phyloP scores from a whole-genome alignment of 2,888 invertebrate genomes.

The Smittia aterrima region DNA sequence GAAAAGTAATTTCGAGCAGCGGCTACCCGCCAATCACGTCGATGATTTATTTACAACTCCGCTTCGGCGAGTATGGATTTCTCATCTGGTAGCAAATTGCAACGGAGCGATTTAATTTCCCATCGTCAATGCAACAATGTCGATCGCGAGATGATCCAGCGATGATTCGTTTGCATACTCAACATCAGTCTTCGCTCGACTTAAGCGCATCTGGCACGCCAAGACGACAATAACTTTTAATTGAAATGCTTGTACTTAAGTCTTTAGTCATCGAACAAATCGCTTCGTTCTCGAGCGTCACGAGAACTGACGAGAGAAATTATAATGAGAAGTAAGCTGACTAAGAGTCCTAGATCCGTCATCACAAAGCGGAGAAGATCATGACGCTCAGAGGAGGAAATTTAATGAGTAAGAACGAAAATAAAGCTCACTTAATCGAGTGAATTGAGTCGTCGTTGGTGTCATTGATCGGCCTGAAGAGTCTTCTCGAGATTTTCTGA shows the following conservation, averaged over 20 bases:
- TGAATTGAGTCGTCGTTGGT: background rate
- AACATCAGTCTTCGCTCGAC: no score
- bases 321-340: background rate
- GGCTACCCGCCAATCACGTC: background rate
- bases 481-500: background rate
- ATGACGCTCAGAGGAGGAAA: background rate
- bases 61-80: background rate
- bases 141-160: background rate
- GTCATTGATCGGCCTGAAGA: background rate
- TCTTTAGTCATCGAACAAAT: background rate
- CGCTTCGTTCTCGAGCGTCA: background rate
- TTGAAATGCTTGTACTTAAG: background rate
- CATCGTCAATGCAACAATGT: background rate
- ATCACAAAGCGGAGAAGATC: background rate
- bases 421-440: no score
- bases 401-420: background rate
- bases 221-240: background rate
- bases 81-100: slow-evolving; percentile 6
- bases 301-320: background rate
- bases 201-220: background rate
- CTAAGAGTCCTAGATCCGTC: background rate
- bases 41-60: slow-evolving; percentile 4
- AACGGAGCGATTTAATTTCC: slow-evolving; percentile 9
- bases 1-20: background rate
- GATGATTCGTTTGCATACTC: background rate